These are phyloP conservation scores for Chymomyza costata DNA, from an alignment of 1,140 invertebrate species.

Conservation along the genomic window DNA sequence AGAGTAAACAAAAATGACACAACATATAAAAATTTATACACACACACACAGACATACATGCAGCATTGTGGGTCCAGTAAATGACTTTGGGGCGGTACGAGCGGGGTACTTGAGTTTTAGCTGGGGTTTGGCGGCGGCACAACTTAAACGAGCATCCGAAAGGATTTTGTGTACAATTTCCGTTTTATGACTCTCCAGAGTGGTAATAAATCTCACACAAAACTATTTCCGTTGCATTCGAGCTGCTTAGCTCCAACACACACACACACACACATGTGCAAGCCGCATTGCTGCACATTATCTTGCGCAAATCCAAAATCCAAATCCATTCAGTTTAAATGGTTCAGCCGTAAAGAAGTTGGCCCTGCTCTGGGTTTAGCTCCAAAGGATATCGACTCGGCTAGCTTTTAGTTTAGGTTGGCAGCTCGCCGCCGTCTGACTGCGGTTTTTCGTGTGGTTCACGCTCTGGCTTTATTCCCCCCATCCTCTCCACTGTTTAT, in stretches of 20 bases:
- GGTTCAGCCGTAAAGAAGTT: constrained; percentile 28
- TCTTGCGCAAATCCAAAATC: constrained; percentile 70
- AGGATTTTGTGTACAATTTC: constrained; percentile 75
- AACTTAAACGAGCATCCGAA: constrained; percentile 73
- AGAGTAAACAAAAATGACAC: constrained; percentile 70
- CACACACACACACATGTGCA: constrained; percentile 40
- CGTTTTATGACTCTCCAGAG: constrained; percentile 74
- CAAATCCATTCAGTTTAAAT: constrained; percentile 72
- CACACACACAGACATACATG: constrained; percentile 9
- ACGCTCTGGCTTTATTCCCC: constrained; percentile 51
- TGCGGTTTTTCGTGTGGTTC: constrained; percentile 48
- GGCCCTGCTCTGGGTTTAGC: background rate
- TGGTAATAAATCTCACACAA: constrained; percentile 75
- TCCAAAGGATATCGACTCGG: constrained; percentile 9
- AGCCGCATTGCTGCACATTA: constrained; percentile 49
- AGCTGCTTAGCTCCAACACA: constrained; percentile 53
- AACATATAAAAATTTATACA: constrained; percentile 66
- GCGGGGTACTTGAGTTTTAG: background rate
- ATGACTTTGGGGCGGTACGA: background rate
- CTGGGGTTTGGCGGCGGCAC: constrained; percentile 23
- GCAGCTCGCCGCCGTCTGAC: constrained; percentile 46
- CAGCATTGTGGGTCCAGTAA: background rate
- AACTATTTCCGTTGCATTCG: constrained; percentile 74
- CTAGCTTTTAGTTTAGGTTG: background rate
- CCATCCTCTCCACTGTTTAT: constrained; percentile 47